These are phyloP conservation scores for Esox niger DNA, from an alignment of 2,113 vertebrate species.

Conservation along the genomic window DNA sequence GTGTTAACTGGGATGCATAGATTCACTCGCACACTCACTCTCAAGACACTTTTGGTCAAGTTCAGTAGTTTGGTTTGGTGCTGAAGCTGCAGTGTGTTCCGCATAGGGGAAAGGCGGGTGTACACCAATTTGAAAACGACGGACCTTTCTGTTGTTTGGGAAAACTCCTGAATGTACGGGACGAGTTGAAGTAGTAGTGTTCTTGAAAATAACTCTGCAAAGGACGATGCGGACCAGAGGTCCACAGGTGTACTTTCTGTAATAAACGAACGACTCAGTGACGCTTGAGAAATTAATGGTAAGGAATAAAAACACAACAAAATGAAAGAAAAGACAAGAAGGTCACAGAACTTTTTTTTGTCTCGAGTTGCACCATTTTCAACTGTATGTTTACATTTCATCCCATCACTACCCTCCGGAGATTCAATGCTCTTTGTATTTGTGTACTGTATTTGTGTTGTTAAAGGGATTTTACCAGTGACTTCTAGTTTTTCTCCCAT, in stretches of 20 bases:
- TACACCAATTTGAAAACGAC: too few species aligned
- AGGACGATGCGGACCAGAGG: constrained; percentile 17
- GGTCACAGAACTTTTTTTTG: constrained; percentile 60
- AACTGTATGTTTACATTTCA: constrained; percentile 87
- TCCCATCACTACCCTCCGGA: constrained; percentile 85
- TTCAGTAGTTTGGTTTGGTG: too few species aligned
- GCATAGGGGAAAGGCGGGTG: too few species aligned
- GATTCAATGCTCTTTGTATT: constrained; percentile 73
- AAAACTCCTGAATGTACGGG: too few species aligned
- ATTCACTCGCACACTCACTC: too few species aligned
- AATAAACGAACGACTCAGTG: constrained; percentile 22
- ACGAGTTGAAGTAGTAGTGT: too few species aligned
- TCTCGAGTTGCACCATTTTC: constrained; percentile 81
- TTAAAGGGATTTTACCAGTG: constrained; percentile 94
- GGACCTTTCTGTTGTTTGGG: too few species aligned
- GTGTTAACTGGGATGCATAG: too few species aligned
- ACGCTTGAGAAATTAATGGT: constrained; percentile 16
- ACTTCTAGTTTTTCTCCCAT: constrained; percentile 55
- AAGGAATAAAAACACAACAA: constrained; percentile 8
- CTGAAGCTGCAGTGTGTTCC: too few species aligned
- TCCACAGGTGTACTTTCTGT: constrained; percentile 38
- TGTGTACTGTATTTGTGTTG: constrained; percentile 92
- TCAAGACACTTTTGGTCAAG: too few species aligned
- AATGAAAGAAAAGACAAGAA: constrained; percentile 28
- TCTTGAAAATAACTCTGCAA: constrained; percentile 24